These are phyloP conservation scores for Drosophila prosaltans DNA, from an alignment of 1,140 invertebrate species.

Conservation along the genomic window DNA sequence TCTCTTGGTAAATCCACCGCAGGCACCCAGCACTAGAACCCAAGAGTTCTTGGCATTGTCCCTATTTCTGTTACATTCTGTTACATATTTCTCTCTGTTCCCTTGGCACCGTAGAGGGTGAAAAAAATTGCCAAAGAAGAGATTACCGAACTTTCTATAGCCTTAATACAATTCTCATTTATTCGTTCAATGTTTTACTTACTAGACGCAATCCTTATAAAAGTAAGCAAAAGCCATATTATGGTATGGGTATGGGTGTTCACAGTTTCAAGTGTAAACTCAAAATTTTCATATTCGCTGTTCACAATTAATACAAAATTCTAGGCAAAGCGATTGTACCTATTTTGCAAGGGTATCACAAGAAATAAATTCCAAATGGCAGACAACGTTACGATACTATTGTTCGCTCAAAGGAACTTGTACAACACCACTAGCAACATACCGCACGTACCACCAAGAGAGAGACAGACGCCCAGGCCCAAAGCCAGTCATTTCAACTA, in stretches of 20 bases:
- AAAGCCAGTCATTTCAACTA: constrained; percentile 38
- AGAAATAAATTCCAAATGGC: background rate
- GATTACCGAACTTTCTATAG: background rate
- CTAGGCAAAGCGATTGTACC: background rate
- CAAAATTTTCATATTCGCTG: too few relatives aligned
- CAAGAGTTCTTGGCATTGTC: constrained; percentile 26
- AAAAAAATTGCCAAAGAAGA: constrained; percentile 31
- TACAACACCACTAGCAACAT: constrained; percentile 36
- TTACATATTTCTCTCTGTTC: constrained; percentile 4
- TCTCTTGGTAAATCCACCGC: constrained; percentile 10
- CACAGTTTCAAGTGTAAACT: too few relatives aligned
- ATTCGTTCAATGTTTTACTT: background rate
- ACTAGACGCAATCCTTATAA: too few relatives aligned
- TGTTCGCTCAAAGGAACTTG: constrained; percentile 35
- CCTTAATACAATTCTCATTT: background rate
- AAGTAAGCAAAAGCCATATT: too few relatives aligned
- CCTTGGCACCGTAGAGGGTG: background rate
- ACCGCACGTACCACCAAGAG: constrained; percentile 40
- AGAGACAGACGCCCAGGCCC: constrained; percentile 26
- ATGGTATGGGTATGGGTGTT: too few relatives aligned
- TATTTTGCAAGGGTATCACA: background rate
- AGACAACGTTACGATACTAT: constrained; percentile 42
- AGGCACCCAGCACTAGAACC: constrained; percentile 17
- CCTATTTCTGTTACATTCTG: background rate
- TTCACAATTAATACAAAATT: too few relatives aligned